Conservation (phyloP, 2,888 invertebrate genomes). For the Chrysolina americana region DNA sequence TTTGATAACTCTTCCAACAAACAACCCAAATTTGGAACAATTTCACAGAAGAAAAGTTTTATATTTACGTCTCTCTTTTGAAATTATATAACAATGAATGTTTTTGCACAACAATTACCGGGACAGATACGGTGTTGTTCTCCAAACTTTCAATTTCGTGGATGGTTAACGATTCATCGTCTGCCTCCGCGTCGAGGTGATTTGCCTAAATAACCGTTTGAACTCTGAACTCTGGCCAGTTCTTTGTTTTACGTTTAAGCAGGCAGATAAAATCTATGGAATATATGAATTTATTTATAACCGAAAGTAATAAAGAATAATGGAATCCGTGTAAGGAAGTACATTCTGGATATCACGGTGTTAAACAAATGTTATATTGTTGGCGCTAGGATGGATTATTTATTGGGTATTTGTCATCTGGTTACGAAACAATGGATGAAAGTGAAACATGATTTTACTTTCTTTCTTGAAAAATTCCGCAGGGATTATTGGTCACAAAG, state of each 20-base stretch:
- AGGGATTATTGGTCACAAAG: slow-evolving; percentile 9
- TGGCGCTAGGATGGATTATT: slow-evolving; percentile 19
- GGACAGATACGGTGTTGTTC: background rate
- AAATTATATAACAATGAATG: background rate
- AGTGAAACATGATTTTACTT: slow-evolving; percentile 35
- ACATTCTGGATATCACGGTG: slow-evolving; percentile 2
- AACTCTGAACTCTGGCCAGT: background rate
- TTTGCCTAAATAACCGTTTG: slow-evolving; percentile 20
- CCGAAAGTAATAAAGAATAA: slow-evolving; percentile 26
- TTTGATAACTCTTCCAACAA: too few relatives aligned
- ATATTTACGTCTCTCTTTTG: background rate
- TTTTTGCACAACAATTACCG: slow-evolving; percentile 8
- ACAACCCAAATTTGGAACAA: background rate
- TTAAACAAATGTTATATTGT: background rate
- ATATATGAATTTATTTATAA: slow-evolving; percentile 32
- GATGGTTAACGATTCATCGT: slow-evolving; percentile 1
- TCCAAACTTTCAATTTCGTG: slow-evolving; percentile 18
- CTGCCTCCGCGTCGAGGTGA: slow-evolving; percentile 1
- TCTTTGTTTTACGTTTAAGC: slow-evolving; percentile 23
- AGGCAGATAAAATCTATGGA: slow-evolving; percentile 28
- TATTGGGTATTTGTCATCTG: slow-evolving; percentile 26
- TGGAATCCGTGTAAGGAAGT: slow-evolving; percentile 20
- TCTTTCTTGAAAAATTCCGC: slow-evolving; percentile 28
- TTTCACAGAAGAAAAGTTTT: background rate
- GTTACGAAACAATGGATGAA: slow-evolving; percentile 34